Conservation (phyloP, 2,113 vertebrate species). For the Grallaria varia region DNA sequence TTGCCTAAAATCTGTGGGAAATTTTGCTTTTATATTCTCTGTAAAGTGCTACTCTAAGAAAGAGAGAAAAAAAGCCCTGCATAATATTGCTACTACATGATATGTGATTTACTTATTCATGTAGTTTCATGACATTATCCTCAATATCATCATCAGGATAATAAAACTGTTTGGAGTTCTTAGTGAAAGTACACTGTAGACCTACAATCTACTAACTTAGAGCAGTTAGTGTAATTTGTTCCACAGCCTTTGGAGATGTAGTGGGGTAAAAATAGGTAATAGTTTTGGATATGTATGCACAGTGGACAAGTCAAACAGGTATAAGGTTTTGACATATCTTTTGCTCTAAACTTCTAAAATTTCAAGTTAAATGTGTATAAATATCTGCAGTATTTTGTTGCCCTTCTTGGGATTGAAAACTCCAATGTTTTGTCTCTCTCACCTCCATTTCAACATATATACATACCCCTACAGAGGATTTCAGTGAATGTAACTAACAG, state of each 20-base stretch:
- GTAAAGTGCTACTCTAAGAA: not conserved
- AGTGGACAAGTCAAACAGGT: not conserved
- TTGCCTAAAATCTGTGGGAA: not conserved
- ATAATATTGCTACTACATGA: not conserved
- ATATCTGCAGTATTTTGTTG: not conserved
- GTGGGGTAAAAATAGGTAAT: not conserved
- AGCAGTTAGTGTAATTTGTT: not conserved
- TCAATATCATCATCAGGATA: not conserved
- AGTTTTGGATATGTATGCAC: not conserved
- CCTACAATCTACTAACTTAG: not conserved
- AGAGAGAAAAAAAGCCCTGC: fast-evolving
- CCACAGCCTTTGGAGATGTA: not conserved
- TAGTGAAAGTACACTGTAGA: not conserved
- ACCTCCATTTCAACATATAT: not conserved
- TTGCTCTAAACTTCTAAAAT: not conserved
- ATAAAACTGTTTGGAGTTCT: not conserved
- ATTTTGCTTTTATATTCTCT: not conserved
- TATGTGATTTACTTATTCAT: not conserved
- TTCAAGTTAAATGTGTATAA: not conserved
- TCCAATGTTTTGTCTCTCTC: not conserved
- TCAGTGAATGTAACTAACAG: not conserved
- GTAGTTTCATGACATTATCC: not conserved
- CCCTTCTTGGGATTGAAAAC: not conserved
- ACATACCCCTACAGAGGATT: not conserved
- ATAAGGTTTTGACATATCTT: not conserved